Evolutionary conservation across 2,888 invertebrate genomes (phyloP).

Genomic region (Rhaphigaster nebulosa): DNA sequence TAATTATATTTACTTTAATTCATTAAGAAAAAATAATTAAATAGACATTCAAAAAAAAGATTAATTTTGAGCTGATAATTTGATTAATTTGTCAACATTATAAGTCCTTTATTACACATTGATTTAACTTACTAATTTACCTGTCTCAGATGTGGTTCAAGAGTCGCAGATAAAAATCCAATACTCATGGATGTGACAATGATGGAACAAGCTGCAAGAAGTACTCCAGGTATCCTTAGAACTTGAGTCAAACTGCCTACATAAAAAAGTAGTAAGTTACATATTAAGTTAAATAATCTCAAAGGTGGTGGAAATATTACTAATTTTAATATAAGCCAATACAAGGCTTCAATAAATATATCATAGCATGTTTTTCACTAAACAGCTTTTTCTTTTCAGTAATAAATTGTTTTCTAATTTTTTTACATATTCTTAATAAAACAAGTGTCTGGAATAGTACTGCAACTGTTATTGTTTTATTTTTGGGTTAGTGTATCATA

Average conservation of each 20-base stretch:
- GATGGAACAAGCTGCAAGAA: constrained; percentile 79
- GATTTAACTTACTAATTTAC: constrained; percentile 67
- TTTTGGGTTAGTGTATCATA: too few relatives aligned
- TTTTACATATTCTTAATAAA: too few relatives aligned
- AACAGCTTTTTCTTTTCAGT: neutral
- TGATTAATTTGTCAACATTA: neutral
- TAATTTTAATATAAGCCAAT: neutral
- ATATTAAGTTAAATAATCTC: neutral
- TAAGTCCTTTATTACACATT: neutral
- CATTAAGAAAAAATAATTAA: constrained; percentile 16
- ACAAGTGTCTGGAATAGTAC: too few relatives aligned
- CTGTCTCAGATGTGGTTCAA: constrained; percentile 87
- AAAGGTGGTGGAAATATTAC: neutral
- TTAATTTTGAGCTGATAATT: too few relatives aligned
- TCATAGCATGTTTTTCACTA: neutral
- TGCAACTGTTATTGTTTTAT: too few relatives aligned
- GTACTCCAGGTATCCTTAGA: constrained; percentile 81
- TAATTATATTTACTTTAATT: too few relatives aligned
- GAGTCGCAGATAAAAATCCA: constrained; percentile 89
- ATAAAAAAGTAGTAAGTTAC: neutral
- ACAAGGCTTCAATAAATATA: neutral
- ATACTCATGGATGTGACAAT: constrained; percentile 85
- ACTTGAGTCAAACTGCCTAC: constrained; percentile 77
- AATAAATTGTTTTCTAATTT: neutral
- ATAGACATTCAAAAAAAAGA: too few relatives aligned